Percentiles rank a stretch among this genome's conserved stretches.
Evolutionary conservation across 2,888 invertebrate genomes (phyloP).

Genomic region (Scotopteryx bipunctaria): DNA sequence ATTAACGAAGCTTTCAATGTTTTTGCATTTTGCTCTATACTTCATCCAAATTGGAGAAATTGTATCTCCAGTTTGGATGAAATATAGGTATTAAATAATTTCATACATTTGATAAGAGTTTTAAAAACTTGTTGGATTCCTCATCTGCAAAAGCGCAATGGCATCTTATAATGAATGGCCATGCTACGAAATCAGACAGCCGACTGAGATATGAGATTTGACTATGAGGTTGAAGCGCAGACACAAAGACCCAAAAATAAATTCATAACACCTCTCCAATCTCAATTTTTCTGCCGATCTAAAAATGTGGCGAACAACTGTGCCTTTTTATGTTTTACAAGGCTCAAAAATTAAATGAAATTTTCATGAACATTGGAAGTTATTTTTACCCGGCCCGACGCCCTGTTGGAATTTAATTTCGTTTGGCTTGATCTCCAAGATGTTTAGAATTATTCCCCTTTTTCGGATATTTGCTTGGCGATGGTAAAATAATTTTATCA

Average conservation of each 20-base stretch:
- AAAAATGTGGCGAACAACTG: background rate
- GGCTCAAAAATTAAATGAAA: slow-evolving; percentile 45
- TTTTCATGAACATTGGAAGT: slow-evolving; percentile 40
- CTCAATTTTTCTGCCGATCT: background rate
- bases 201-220: no score
- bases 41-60: no score
- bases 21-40: background rate
- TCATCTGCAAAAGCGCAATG: no score
- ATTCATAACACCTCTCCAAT: no score
- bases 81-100: no score
- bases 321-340: slow-evolving; percentile 31
- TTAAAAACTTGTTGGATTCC: no score
- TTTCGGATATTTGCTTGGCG: slow-evolving; percentile 39
- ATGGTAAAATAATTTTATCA: slow-evolving; percentile 30
- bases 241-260: background rate
- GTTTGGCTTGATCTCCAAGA: slow-evolving; percentile 46
- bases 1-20: no score
- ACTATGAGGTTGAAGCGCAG: no score
- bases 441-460: slow-evolving; percentile 53
- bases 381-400: slow-evolving; percentile 44
- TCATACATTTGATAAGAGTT: no score
- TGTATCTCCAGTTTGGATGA: no score
- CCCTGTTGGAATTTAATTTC: slow-evolving; percentile 54
- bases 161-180: no score
- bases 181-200: no score